Evolutionary conservation across 2,888 invertebrate species (phyloP), one percentile per base, ranked within the genome.

Genomic region (Drosophila neutralis): DNA sequence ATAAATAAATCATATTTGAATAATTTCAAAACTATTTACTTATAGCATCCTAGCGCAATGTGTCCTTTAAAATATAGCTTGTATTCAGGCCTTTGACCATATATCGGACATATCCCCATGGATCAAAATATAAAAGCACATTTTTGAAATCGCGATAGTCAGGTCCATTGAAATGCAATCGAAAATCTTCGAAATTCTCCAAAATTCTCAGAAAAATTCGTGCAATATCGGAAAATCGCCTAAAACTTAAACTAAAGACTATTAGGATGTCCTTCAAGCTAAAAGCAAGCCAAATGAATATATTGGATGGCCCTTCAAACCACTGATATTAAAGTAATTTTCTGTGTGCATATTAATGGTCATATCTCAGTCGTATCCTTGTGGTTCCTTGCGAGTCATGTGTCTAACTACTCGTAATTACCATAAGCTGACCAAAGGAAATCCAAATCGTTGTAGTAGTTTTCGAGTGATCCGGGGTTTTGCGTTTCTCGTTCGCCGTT

Each of bases 1-100:
- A 87, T 73, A 76, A 68, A 84, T 72, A 78, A 83, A 83, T 81
- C 69, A 78, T 69, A 79, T 80, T 82, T 84, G 72, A 84, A 82
- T 79, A 84, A 69, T 38, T 38, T 48, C 6, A 33, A 33, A n/a
- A 13, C 18, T 24, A 1, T 60, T 53, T 60, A 15, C 18, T 27
- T 56, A 15, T 49, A 10, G 8, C 15, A 24, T 45, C 8, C 7
- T 2, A 11, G 42, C 21, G 11, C 15, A 21, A 45, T 4, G 15
- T 15, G 45, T 45, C 13, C 21, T 7, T 7, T 36, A 3, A 36
- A 36, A 36, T 36, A 36, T 36, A 21, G 42, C 21, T 45, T 45
- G 4, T 13, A 4, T 13, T 24, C 13, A 24, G 4, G 4, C 21
- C 4, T 21, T 21, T 11, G 1, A 2, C 40, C 11, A 4, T 13